A percentile compares a stretch with the other conserved stretches of the same genome.
Evolutionary conservation across 2,888 invertebrate genomes (phyloP).

Genomic region (Trichogramma evanescens): DNA sequence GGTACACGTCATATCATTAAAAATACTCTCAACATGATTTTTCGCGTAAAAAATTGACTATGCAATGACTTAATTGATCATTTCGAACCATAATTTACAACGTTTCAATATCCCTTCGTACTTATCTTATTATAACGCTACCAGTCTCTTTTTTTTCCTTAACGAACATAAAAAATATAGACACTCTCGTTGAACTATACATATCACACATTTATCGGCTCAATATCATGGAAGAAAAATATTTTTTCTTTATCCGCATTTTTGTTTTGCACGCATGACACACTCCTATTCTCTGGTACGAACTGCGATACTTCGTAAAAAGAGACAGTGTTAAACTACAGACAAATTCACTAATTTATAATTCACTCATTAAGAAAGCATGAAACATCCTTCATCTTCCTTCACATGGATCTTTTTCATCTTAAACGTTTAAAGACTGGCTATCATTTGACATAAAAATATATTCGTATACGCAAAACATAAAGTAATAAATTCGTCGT

Average conservation of each 20-base stretch:
- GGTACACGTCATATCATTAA: not conserved
- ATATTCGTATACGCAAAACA: too few species aligned
- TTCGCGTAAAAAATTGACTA: slow-evolving; percentile 24
- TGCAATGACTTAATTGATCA: slow-evolving; percentile 24
- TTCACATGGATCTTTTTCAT: too few species aligned
- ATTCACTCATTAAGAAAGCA: too few species aligned
- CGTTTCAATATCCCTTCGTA: slow-evolving; percentile 19
- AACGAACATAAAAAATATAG: slow-evolving; percentile 38
- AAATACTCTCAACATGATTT: slow-evolving; percentile 1
- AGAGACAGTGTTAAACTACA: too few species aligned
- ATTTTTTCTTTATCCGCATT: slow-evolving; percentile 11
- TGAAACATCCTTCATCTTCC: too few species aligned
- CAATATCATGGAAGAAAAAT: slow-evolving; percentile 19
- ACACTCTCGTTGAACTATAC: slow-evolving; percentile 33
- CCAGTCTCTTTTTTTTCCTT: slow-evolving; percentile 28
- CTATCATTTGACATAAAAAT: too few species aligned
- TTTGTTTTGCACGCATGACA: not conserved
- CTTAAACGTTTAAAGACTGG: too few species aligned
- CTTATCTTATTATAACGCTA: slow-evolving; percentile 27
- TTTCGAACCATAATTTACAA: slow-evolving; percentile 15
- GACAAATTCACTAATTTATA: too few species aligned
- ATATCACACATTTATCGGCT: slow-evolving; percentile 35
- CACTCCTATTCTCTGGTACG: too few species aligned
- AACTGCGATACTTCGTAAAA: too few species aligned
- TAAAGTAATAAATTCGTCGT: too few species aligned